These are phyloP conservation scores for Lamellibrachia satsuma DNA, from an alignment of 2,888 invertebrate species.

Conservation along the genomic window DNA sequence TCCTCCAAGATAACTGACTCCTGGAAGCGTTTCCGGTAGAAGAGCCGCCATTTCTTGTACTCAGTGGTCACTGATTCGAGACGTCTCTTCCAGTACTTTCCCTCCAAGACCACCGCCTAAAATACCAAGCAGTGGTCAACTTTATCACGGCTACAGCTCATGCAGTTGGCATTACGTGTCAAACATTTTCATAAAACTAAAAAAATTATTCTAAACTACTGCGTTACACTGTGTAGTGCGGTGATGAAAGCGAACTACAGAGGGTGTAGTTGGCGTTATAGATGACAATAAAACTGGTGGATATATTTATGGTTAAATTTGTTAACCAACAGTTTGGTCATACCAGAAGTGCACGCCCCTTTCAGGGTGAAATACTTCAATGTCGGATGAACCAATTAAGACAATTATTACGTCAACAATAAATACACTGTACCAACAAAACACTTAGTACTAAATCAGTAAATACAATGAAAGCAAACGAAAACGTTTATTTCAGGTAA, in stretches of 20 bases:
- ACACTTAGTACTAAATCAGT: background rate
- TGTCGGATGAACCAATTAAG: background rate
- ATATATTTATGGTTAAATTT: background rate
- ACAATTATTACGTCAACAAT: background rate
- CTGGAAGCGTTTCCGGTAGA: slow-evolving; percentile 74
- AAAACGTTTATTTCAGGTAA: background rate
- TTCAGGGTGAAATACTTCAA: background rate
- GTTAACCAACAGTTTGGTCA: too few relatives aligned
- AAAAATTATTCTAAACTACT: background rate
- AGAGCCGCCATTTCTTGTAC: slow-evolving; percentile 98
- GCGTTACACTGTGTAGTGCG: too few relatives aligned
- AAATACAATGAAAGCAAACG: background rate
- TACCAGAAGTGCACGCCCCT: background rate
- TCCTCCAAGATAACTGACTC: background rate
- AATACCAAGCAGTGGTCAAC: slow-evolving; percentile 23
- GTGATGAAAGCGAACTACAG: too few relatives aligned
- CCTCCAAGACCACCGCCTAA: slow-evolving; percentile 96
- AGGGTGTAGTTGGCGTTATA: too few relatives aligned
- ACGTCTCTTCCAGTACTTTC: slow-evolving; percentile 99
- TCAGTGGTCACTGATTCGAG: slow-evolving; percentile 96
- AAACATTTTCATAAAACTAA: background rate
- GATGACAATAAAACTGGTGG: background rate
- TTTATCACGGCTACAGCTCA: too few relatives aligned
- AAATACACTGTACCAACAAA: background rate
- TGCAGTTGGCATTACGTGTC: background rate